A percentile compares a stretch with the other conserved stretches of the same genome.
These are phyloP conservation scores for Catalaphyllia jardinei DNA, from an alignment of 64 coral and sea anemone species.

Conservation along the genomic window DNA sequence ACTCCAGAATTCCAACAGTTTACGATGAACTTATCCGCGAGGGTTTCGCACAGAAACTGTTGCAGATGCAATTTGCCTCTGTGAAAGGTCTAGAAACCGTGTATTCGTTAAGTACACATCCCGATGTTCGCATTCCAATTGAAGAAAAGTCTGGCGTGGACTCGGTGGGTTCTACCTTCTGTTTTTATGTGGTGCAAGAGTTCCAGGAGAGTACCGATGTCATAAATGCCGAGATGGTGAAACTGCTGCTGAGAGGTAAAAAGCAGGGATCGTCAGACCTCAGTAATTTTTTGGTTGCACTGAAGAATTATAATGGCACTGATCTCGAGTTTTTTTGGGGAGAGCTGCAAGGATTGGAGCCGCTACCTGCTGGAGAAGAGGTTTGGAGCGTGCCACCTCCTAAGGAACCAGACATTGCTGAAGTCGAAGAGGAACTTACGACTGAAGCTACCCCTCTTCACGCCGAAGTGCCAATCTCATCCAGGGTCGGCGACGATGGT, in stretches of 20 bases:
- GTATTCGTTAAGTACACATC: conserved; percentile 39
- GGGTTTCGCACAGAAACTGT: conserved; percentile 32
- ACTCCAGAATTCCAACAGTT: conserved; percentile 5
- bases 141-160: conserved; percentile 70
- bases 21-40: conserved; percentile 43
- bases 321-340: conserved; percentile 59
- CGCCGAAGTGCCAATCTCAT: neutral
- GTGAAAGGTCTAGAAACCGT: conserved; percentile 61
- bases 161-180: neutral
- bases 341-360: conserved; percentile 34
- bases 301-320: conserved; percentile 4
- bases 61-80: conserved; percentile 58
- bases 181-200: conserved; percentile 51
- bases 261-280: conserved; percentile 45
- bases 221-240: conserved; percentile 69
- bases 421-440: conserved; percentile 15
- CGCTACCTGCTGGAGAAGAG: conserved; percentile 59
- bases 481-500: conserved; percentile 13
- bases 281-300: conserved; percentile 54
- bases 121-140: neutral
- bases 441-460: neutral
- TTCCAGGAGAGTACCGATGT: conserved; percentile 27
- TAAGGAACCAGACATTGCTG: conserved; percentile 4
- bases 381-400: conserved; percentile 67
- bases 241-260: conserved; percentile 65